Conservation (phyloP, 53 echinoderm and acorn worm genomes). For the Paracentrotus lividus region DNA sequence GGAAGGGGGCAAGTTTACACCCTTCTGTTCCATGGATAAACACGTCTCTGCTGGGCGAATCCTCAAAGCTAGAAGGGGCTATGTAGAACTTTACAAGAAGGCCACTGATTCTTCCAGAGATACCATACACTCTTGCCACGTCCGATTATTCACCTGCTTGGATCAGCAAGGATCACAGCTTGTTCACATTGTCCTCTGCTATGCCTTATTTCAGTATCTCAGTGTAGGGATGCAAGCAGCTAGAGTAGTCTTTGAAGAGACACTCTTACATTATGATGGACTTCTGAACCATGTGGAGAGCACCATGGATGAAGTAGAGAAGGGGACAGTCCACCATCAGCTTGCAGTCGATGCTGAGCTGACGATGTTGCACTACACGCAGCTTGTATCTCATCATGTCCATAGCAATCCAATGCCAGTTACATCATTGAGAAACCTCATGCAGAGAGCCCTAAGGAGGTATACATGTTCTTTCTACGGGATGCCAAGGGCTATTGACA, state of each 20-base stretch:
- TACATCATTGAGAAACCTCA: constrained; percentile 75
- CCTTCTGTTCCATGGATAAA: constrained; percentile 71
- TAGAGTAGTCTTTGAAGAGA: constrained; percentile 85
- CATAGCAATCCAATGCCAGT: constrained; percentile 80
- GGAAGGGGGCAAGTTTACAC: constrained; percentile 77
- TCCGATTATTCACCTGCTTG: neutral
- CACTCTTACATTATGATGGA: constrained; percentile 71
- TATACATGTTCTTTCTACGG: too few relatives aligned
- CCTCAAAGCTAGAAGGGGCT: constrained; percentile 87
- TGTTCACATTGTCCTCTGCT: constrained; percentile 82
- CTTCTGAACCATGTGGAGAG: constrained; percentile 26
- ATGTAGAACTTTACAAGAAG: constrained; percentile 69
- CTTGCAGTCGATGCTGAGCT: constrained; percentile 82
- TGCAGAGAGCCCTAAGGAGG: constrained; percentile 82
- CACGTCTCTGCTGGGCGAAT: constrained; percentile 78
- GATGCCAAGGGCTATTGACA: too few relatives aligned
- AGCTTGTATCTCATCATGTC: constrained; percentile 80
- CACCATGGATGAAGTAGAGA: constrained; percentile 50
- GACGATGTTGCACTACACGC: constrained; percentile 75
- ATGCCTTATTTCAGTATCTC: constrained; percentile 94
- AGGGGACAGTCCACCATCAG: constrained; percentile 48
- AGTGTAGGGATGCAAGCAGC: constrained; percentile 91
- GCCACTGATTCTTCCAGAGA: constrained; percentile 40
- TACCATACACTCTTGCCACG: constrained; percentile 38
- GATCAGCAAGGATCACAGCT: constrained; percentile 78